Percentiles rank a stretch among this genome's conserved stretches.
Evolutionary conservation across 2,113 vertebrate species (phyloP).

Genomic region (Pyrgilauda ruficollis): DNA sequence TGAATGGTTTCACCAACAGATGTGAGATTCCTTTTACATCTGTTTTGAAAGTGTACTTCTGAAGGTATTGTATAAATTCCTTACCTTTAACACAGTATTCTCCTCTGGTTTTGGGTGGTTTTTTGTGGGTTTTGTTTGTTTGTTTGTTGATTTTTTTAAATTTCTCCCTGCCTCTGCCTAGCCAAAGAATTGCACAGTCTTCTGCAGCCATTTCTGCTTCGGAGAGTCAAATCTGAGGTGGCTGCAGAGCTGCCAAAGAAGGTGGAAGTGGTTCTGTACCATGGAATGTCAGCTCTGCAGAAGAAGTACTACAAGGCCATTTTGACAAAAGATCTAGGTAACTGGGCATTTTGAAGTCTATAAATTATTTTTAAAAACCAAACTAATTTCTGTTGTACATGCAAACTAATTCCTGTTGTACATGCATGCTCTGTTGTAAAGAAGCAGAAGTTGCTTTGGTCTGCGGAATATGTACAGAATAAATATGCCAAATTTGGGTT

Average conservation of each 20-base stretch:
- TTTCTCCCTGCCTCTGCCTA: conserved; percentile 1
- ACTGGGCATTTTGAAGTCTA: background rate
- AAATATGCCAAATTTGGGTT: background rate
- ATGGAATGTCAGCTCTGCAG: conserved; percentile 90
- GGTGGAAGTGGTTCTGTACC: conserved; percentile 87
- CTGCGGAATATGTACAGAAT: background rate
- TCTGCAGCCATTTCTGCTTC: conserved; percentile 88
- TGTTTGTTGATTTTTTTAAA: background rate
- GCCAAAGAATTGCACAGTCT: conserved; percentile 83
- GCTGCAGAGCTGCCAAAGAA: conserved; percentile 87
- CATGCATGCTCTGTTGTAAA: background rate
- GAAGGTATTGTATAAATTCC: background rate
- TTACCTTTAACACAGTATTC: background rate
- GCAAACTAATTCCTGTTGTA: background rate
- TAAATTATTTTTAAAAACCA: background rate
- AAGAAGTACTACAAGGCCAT: conserved; percentile 90
- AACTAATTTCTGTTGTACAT: background rate
- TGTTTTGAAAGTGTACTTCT: background rate
- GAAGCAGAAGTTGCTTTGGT: background rate
- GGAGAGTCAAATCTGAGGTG: conserved; percentile 89
- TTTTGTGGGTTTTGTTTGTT: background rate
- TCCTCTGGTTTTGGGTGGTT: too few species aligned
- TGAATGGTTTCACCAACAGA: background rate
- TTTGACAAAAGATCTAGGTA: conserved; percentile 87
- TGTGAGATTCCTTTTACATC: background rate